These are phyloP conservation scores for Nephrotoma appendiculata DNA, from an alignment of 2,888 invertebrate species.

Conservation along the genomic window DNA sequence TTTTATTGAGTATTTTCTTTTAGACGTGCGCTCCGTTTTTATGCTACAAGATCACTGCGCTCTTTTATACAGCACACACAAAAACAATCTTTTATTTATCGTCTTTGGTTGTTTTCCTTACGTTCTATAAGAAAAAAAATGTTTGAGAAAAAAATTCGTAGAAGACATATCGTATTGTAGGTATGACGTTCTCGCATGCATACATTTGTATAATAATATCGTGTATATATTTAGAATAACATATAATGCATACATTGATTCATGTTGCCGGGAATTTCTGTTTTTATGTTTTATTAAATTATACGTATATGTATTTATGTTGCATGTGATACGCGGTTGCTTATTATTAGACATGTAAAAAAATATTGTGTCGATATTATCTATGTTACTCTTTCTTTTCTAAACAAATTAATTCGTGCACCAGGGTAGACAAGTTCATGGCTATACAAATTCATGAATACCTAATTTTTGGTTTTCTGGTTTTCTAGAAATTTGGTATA, in stretches of 20 bases:
- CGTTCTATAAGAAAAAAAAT: not conserved
- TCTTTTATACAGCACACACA: not conserved
- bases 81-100: not conserved
- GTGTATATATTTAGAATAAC: not conserved
- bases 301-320: not conserved
- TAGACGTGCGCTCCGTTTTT: not conserved
- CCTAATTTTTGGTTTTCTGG: not conserved
- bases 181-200: not conserved
- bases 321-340: not conserved
- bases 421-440: not conserved
- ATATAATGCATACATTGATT: not conserved
- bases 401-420: not conserved
- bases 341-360: not conserved
- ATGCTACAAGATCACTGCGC: not conserved
- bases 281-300: not conserved
- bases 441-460: not conserved
- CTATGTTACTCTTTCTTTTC: not conserved
- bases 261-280: not conserved
- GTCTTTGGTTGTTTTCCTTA: not conserved
- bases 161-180: not conserved
- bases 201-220: not conserved
- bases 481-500: not conserved
- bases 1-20: not conserved
- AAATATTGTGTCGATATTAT: not conserved
- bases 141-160: too few species aligned